Conservation (phyloP, 1,140 invertebrate species). For the Asobara japonica region DNA sequence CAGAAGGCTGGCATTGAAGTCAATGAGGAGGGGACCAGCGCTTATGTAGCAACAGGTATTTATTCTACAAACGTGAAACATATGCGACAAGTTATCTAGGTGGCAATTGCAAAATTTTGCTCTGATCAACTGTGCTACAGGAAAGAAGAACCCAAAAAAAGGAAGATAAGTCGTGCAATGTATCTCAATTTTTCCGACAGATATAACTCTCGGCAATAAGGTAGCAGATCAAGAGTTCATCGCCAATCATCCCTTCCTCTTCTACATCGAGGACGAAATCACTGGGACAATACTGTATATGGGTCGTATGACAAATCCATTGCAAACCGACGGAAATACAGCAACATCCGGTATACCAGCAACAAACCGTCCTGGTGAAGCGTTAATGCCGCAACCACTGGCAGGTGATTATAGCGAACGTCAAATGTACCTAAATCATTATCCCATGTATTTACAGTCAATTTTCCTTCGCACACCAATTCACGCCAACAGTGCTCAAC, state of each 20-base stretch:
- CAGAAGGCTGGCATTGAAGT: slow-evolving; percentile 87
- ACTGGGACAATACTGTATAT: slow-evolving; percentile 77
- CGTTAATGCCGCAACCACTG: neutral
- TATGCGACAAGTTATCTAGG: slow-evolving; percentile 6
- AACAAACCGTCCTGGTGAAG: neutral
- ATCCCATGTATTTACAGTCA: neutral
- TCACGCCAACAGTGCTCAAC: neutral
- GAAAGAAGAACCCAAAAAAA: no score
- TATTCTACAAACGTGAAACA: neutral
- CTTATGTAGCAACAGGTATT: slow-evolving; percentile 79
- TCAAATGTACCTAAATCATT: no score
- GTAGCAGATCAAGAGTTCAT: slow-evolving; percentile 74
- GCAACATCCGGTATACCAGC: neutral
- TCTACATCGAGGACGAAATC: slow-evolving; percentile 81
- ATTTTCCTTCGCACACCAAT: neutral
- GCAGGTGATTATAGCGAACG: neutral
- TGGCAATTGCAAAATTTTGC: no score
- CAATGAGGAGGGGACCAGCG: slow-evolving; percentile 83
- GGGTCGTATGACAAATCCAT: slow-evolving; percentile 75
- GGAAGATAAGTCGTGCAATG: slow-evolving; percentile 5
- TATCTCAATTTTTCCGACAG: slow-evolving; percentile 59
- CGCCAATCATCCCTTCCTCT: slow-evolving; percentile 80
- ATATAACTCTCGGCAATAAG: slow-evolving; percentile 76
- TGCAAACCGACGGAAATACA: slow-evolving; percentile 38
- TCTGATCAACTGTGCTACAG: no score